A percentile compares a stretch with the other conserved stretches of the same genome.
phyloP scores from a whole-genome alignment of 2,797 vertebrate genomes.

The Chromobotia macracanthus region DNA sequence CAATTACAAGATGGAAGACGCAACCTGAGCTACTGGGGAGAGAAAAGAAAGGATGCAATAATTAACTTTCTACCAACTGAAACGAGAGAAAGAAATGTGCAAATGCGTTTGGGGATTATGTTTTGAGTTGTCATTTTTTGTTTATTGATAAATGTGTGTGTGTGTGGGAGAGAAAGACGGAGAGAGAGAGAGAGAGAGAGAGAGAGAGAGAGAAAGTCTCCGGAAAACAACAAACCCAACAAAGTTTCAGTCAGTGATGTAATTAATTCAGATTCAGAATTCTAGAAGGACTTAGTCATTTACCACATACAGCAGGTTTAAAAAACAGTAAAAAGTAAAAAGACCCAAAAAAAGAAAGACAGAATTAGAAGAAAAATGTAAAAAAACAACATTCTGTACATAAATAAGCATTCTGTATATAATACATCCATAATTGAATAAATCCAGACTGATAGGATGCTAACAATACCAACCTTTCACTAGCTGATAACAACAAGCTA shows the following conservation, averaged over 20 bases:
- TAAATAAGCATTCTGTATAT: no score
- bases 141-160: background rate
- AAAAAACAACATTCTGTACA: background rate
- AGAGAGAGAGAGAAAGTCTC: no score
- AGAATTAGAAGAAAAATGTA: background rate
- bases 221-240: no score
- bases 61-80: slow-evolving; percentile 13
- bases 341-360: background rate
- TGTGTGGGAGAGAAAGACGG: background rate
- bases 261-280: background rate
- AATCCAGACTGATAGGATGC: no score
- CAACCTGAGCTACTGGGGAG: slow-evolving; percentile 53
- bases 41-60: slow-evolving; percentile 18
- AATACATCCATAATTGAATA: no score
- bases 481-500: no score
- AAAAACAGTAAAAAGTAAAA: background rate
- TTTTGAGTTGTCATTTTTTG: background rate
- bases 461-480: no score
- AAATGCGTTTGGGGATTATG: slow-evolving; percentile 14
- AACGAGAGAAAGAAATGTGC: slow-evolving; percentile 26
- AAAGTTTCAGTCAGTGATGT: no score
- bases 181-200: background rate
- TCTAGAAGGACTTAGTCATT: background rate
- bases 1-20: slow-evolving; percentile 66
- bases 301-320: background rate